phyloP scores from a whole-genome alignment of 2,113 vertebrate species.

The Oryzias melastigma region DNA sequence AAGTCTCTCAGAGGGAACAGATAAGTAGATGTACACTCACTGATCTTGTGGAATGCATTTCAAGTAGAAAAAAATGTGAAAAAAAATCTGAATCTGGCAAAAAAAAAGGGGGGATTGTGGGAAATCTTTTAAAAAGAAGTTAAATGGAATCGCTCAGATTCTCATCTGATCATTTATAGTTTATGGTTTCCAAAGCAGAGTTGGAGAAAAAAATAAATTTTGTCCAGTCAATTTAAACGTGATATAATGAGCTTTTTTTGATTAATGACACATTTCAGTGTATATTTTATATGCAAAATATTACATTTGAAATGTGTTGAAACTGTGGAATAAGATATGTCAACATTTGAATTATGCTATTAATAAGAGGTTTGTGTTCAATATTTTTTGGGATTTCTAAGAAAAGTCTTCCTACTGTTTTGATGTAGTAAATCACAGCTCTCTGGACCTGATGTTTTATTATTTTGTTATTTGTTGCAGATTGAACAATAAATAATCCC shows the following conservation, averaged over 20 bases:
- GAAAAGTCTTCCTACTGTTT: too few relatives aligned
- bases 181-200: background rate
- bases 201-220: background rate
- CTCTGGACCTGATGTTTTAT: too few relatives aligned
- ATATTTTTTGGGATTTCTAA: too few relatives aligned
- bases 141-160: background rate
- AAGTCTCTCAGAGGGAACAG: conserved; percentile 39
- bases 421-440: too few relatives aligned
- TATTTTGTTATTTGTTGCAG: too few relatives aligned
- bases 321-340: too few relatives aligned
- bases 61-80: conserved; percentile 12
- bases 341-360: too few relatives aligned
- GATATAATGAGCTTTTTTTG: background rate
- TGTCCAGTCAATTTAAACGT: background rate
- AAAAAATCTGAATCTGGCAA: conserved; percentile 17
- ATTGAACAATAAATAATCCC: too few relatives aligned
- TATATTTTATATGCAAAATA: background rate
- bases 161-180: background rate
- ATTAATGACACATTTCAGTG: background rate
- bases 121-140: conserved; percentile 5
- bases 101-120: conserved; percentile 14
- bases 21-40: conserved; percentile 31
- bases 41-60: conserved; percentile 13
- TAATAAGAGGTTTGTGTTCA: too few relatives aligned
- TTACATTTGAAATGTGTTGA: background rate